Evolutionary conservation across 37 sponge, comb jelly and placozoan genomes (phyloP).

Genomic region (Mnemiopsis leidyi): DNA sequence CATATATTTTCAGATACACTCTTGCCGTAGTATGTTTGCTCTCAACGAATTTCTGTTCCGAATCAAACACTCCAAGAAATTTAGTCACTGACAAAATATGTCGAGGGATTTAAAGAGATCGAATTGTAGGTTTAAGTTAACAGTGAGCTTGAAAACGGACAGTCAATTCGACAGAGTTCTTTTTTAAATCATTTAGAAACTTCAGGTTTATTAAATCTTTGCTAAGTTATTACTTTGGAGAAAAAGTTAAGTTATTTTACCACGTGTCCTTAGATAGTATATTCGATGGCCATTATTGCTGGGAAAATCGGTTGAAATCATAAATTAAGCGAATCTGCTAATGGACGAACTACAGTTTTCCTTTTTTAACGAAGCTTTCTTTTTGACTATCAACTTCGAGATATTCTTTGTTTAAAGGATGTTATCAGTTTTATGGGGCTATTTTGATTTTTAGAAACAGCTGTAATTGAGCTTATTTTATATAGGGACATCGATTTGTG

Average conservation of each 20-base stretch:
- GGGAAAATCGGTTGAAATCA: too few relatives aligned
- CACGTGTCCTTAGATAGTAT: not conserved
- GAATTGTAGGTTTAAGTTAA: not conserved
- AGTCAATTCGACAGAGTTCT: too few relatives aligned
- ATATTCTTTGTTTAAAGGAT: too few relatives aligned
- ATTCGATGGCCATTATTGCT: too few relatives aligned
- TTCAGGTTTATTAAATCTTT: too few relatives aligned
- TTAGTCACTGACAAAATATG: not conserved
- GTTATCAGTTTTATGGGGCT: not conserved
- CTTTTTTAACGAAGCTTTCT: too few relatives aligned
- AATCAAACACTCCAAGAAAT: constrained; percentile 16
- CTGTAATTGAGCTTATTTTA: not conserved
- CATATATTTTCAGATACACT: constrained; percentile 38
- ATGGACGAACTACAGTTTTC: too few relatives aligned
- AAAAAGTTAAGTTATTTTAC: not conserved
- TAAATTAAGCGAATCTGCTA: too few relatives aligned
- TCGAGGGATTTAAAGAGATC: not conserved
- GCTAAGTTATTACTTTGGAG: too few relatives aligned
- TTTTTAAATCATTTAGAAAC: too few relatives aligned
- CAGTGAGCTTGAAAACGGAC: too few relatives aligned
- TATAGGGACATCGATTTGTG: not conserved
- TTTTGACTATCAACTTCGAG: too few relatives aligned
- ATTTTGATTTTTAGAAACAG: not conserved
- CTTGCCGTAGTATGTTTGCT: not conserved
- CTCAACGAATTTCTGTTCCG: constrained; percentile 37